Percentiles rank a stretch among this genome's conserved stretches.
phyloP scores from a whole-genome alignment of 1,140 invertebrate species.

The Glomeris maerens region DNA sequence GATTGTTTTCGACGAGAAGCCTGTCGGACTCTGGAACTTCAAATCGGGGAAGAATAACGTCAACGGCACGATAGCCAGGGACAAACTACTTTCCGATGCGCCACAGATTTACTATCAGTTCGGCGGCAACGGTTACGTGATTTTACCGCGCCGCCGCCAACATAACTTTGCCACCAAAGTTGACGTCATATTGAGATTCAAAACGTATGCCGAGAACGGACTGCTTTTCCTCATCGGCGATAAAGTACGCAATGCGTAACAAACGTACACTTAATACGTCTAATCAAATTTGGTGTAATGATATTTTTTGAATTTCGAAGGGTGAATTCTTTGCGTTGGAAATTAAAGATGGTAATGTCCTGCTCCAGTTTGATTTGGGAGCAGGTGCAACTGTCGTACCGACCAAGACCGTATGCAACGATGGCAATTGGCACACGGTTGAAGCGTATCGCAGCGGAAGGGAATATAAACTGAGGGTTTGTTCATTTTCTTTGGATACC shows the following conservation, averaged over 20 bases:
- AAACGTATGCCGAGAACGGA: constrained; percentile 70
- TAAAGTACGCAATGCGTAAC: too few relatives aligned
- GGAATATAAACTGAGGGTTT: constrained; percentile 49
- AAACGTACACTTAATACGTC: too few relatives aligned
- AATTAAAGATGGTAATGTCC: constrained; percentile 56
- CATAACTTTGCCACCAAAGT: constrained; percentile 40
- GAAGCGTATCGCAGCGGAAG: constrained; percentile 49
- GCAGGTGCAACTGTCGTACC: constrained; percentile 39
- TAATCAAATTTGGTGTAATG: too few relatives aligned
- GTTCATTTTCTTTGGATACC: constrained; percentile 18
- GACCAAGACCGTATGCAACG: constrained; percentile 46
- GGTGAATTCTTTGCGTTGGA: constrained; percentile 70
- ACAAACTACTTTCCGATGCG: constrained; percentile 14
- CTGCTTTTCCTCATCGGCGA: constrained; percentile 70
- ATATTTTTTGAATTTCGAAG: too few relatives aligned
- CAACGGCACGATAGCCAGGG: constrained; percentile 56
- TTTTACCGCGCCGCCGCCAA: constrained; percentile 41
- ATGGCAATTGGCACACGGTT: constrained; percentile 67
- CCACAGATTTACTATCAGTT: constrained; percentile 43
- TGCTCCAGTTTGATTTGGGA: constrained; percentile 56
- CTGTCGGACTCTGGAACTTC: constrained; percentile 91
- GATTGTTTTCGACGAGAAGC: constrained; percentile 68
- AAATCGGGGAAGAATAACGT: constrained; percentile 52
- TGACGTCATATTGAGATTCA: constrained; percentile 59
- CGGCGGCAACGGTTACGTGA: constrained; percentile 67